Conservation (phyloP, 2,113 vertebrate genomes). For the Amia ocellicauda region DNA sequence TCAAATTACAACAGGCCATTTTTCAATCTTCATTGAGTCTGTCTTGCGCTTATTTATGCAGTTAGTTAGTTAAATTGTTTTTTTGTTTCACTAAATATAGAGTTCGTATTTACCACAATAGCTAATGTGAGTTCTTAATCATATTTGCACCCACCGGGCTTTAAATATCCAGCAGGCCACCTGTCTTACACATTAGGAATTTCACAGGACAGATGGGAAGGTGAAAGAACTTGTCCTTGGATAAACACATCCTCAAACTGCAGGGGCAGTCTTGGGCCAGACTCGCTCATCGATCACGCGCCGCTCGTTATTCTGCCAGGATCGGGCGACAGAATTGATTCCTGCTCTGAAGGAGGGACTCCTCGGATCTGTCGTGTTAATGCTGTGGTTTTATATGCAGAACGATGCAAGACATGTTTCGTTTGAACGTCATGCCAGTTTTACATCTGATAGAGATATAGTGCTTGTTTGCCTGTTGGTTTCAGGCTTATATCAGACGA, state of each 20-base stretch:
- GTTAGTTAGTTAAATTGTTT: conserved; percentile 24
- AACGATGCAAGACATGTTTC: neutral
- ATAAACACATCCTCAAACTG: conserved; percentile 72
- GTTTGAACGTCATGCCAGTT: too few relatives aligned
- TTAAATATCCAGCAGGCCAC: conserved; percentile 78
- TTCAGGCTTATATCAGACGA: too few relatives aligned
- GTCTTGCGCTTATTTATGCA: conserved; percentile 23
- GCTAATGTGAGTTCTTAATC: conserved; percentile 82
- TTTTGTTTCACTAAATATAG: conserved; percentile 53
- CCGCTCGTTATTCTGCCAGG: conserved; percentile 8
- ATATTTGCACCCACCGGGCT: conserved; percentile 79
- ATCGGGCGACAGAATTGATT: conserved; percentile 2
- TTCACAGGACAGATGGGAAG: conserved; percentile 86
- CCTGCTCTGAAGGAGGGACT: too few relatives aligned
- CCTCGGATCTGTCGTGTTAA: conserved; percentile 1
- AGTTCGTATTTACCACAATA: conserved; percentile 65
- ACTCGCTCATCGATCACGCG: conserved; percentile 53
- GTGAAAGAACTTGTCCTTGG: conserved; percentile 82
- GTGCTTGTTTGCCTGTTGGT: too few relatives aligned
- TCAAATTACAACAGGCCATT: conserved; percentile 20
- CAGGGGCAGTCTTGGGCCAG: conserved; percentile 55
- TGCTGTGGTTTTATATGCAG: neutral
- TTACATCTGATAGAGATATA: too few relatives aligned
- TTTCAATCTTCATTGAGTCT: conserved; percentile 14
- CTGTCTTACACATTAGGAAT: conserved; percentile 82